phyloP scores from a whole-genome alignment of 2,113 vertebrate species.

The Paradoxurus hermaphroditus region DNA sequence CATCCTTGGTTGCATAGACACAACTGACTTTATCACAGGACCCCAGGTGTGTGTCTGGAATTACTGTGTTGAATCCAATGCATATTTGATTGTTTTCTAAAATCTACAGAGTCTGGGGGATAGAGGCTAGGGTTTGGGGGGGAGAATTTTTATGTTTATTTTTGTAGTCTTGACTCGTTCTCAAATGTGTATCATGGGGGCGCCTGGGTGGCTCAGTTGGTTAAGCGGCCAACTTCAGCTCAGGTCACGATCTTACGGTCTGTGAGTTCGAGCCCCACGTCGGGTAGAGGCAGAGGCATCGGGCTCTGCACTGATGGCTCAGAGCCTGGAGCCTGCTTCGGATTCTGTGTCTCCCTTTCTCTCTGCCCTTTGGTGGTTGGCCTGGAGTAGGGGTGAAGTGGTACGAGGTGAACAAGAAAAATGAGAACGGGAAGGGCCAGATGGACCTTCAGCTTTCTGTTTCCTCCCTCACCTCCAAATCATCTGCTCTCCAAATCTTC shows the following conservation, averaged over 20 bases:
- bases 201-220: no score
- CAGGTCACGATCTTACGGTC: no score
- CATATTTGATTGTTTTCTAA: conserved; percentile 88
- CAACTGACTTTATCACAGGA: conserved; percentile 83
- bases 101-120: conserved; percentile 58
- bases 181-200: background rate
- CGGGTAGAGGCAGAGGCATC: no score
- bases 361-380: no score
- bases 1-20: conserved; percentile 76
- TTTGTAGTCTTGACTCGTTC: background rate
- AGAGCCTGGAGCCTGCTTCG: no score
- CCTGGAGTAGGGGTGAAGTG: background rate
- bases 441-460: accelerated
- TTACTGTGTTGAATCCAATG: conserved; percentile 86
- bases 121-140: background rate
- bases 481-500: background rate
- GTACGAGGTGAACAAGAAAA: background rate
- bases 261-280: no score
- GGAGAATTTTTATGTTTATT: background rate
- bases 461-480: background rate
- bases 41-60: conserved; percentile 89
- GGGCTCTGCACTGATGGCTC: no score
- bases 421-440: background rate
- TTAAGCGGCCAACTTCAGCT: no score
- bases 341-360: no score